These are phyloP conservation scores for Blera fallax DNA, from an alignment of 2,888 invertebrate genomes.

Conservation along the genomic window DNA sequence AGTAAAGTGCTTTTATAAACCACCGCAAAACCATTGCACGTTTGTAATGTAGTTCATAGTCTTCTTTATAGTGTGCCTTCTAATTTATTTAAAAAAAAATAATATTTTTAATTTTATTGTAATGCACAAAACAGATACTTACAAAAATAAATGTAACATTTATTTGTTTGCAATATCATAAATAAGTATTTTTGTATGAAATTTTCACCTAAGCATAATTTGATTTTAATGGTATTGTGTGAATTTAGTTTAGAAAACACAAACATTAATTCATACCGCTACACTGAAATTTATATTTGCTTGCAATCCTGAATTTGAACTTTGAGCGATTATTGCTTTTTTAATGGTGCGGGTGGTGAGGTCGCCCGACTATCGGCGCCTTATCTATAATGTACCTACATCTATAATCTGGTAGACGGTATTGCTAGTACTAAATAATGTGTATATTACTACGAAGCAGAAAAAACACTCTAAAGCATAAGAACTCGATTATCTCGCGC, in stretches of 20 bases:
- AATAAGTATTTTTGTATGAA: not conserved
- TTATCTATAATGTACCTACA: constrained; percentile 67
- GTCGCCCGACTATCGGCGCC: constrained; percentile 64
- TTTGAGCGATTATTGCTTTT: constrained; percentile 72
- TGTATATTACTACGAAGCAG: constrained; percentile 43
- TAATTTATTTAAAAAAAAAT: not conserved
- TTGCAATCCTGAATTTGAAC: constrained; percentile 69
- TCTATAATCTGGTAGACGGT: constrained; percentile 54
- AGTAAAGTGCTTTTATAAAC: constrained; percentile 25
- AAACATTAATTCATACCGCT: not conserved
- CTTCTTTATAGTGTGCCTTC: not conserved
- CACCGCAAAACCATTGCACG: not conserved
- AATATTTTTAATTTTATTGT: too few species aligned
- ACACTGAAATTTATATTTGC: constrained; percentile 10
- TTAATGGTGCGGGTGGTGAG: constrained; percentile 72
- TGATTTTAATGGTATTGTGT: not conserved
- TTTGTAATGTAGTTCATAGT: constrained; percentile 14
- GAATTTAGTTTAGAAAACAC: not conserved
- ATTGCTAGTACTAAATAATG: constrained; percentile 29
- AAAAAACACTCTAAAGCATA: constrained; percentile 35
- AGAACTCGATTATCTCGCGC: constrained; percentile 53
- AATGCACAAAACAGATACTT: too few species aligned
- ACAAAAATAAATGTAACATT: too few species aligned
- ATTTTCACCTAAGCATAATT: not conserved
- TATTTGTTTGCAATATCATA: not conserved